A percentile compares a stretch with the other conserved stretches of the same genome.
Conservation (phyloP, 2,888 invertebrate species). For the Ophonus ardosiacus region DNA sequence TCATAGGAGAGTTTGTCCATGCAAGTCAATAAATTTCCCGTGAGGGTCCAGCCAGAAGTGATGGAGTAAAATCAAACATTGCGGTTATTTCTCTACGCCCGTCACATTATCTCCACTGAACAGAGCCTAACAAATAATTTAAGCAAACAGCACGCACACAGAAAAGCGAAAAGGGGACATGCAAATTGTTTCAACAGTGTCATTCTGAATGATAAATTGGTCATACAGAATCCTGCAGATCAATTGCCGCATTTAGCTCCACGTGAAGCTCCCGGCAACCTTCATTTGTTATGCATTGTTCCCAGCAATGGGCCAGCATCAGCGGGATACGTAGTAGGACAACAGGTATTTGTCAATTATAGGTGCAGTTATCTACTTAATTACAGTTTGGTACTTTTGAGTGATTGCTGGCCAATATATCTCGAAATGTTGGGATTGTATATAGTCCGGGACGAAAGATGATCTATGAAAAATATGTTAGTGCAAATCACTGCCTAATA, state of each 20-base stretch:
- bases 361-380: too few relatives aligned
- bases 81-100: conserved; percentile 5
- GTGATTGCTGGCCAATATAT: too few relatives aligned
- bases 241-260: conserved; percentile 33
- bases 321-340: too few relatives aligned
- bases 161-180: conserved; percentile 31
- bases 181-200: conserved; percentile 60
- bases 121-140: conserved; percentile 31
- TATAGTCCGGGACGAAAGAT: too few relatives aligned
- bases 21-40: neutral
- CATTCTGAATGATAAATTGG: conserved; percentile 57
- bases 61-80: neutral
- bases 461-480: too few relatives aligned
- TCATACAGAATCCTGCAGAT: conserved; percentile 39
- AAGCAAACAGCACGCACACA: conserved; percentile 23
- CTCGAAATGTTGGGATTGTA: too few relatives aligned
- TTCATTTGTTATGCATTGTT: conserved; percentile 46
- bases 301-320: neutral
- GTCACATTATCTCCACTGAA: conserved; percentile 11
- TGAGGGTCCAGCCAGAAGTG: neutral
- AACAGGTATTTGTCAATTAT: too few relatives aligned
- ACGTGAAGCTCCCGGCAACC: neutral
- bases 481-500: too few relatives aligned
- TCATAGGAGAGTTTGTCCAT: neutral
- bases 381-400: too few relatives aligned